A percentile compares a stretch with the other conserved stretches of the same genome.
phyloP scores from a whole-genome alignment of 2,797 vertebrate genomes.

The Knipowitschia caucasica region DNA sequence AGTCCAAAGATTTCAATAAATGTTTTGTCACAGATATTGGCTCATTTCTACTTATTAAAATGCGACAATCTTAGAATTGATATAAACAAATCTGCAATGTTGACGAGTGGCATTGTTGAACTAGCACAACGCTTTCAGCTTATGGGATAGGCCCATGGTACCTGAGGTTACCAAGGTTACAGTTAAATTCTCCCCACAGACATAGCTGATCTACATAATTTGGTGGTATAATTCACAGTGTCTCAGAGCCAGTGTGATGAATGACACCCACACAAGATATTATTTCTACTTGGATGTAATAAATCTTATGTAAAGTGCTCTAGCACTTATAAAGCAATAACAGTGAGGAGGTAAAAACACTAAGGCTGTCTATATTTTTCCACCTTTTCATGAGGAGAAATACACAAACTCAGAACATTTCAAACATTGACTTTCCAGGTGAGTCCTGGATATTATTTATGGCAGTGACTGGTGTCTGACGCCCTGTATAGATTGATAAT shows the following conservation, averaged over 20 bases:
- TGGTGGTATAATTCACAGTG: slow-evolving; percentile 89
- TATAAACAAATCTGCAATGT: background rate
- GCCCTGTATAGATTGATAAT: slow-evolving; percentile 28
- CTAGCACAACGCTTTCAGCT: slow-evolving; percentile 56
- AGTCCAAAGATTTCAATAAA: too few relatives aligned
- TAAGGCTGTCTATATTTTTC: slow-evolving; percentile 35
- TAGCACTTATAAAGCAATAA: slow-evolving; percentile 66
- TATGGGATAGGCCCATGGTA: slow-evolving; percentile 64
- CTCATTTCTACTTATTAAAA: background rate
- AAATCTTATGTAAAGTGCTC: slow-evolving; percentile 91
- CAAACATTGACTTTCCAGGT: slow-evolving; percentile 6
- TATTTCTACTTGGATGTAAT: slow-evolving; percentile 97
- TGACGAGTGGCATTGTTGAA: slow-evolving; percentile 11
- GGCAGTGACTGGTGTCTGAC: slow-evolving; percentile 8
- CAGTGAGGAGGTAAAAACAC: slow-evolving; percentile 34
- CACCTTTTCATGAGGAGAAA: slow-evolving; percentile 13
- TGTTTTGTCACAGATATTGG: too few relatives aligned
- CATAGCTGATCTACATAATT: slow-evolving; percentile 97
- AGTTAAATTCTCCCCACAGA: slow-evolving; percentile 90
- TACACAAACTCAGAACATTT: slow-evolving; percentile 14
- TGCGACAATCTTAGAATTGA: background rate
- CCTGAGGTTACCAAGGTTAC: slow-evolving; percentile 98
- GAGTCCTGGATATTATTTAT: background rate
- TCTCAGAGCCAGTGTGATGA: slow-evolving; percentile 91
- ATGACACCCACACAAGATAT: slow-evolving; percentile 91